phyloP scores from a whole-genome alignment of 2,888 invertebrate species.

The Caradrina kadenii region DNA sequence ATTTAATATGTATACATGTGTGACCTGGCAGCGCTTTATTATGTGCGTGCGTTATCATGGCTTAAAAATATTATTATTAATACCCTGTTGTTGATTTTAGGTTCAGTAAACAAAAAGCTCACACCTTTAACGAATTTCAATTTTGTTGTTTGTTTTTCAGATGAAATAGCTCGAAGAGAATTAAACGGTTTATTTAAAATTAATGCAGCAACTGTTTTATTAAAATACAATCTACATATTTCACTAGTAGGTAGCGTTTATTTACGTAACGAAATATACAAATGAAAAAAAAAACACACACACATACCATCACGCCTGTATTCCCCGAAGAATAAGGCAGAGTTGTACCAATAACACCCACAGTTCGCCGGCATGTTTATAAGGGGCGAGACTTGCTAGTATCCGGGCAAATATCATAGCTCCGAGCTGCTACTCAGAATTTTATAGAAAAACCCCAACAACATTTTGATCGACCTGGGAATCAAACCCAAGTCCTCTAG shows the following conservation, averaged over 20 bases:
- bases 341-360: too few species aligned
- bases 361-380: too few species aligned
- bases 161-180: constrained; percentile 11
- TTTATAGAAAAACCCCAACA: too few species aligned
- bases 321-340: too few species aligned
- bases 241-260: not conserved
- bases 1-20: not conserved
- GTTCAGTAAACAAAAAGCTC: constrained; percentile 66
- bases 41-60: constrained; percentile 75
- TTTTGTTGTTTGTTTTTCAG: constrained; percentile 62
- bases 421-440: too few species aligned
- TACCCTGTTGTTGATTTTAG: constrained; percentile 75
- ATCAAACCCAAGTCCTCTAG: too few species aligned
- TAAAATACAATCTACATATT: not conserved
- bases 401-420: too few species aligned
- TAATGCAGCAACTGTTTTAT: not conserved
- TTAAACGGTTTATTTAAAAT: not conserved
- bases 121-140: constrained; percentile 66
- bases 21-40: not conserved
- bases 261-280: too few species aligned
- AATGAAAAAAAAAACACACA: too few species aligned
- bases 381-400: too few species aligned
- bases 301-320: too few species aligned
- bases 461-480: too few species aligned
- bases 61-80: constrained; percentile 75